Evolutionary conservation across 2,113 vertebrate species (phyloP), one percentile per base, ranked within the genome.

Genomic region (Pseudorasbora parva): DNA sequence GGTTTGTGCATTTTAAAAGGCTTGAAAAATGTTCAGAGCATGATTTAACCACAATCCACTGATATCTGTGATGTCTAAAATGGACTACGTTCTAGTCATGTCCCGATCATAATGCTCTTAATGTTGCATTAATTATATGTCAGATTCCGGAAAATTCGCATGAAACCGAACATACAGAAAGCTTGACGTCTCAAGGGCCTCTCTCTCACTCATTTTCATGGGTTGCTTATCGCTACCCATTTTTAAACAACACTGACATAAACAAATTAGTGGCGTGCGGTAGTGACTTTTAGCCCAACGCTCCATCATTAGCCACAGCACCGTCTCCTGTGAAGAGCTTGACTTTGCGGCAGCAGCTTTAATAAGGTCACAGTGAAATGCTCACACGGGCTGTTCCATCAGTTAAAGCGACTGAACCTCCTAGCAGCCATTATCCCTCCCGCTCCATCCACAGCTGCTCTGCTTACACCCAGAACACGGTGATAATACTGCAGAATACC

Each of bases 361-460:
- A 86, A 83, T 80, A 73, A 75, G 68, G 75, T 86, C 81, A 80
- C 85, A 57, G 47, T 4, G 77, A 62, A 80, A 83, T 14, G 14
- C 76, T 68, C 47, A 79, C 30, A 47, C n/a, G 37, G 8, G 45
- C 64, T 47, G 56, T 83, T 86, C 75, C 68, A 79, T 86, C 81
- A 80, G 75, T 79, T 78, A 78, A 60, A 78, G 60, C 33, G 54
- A 79, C 81, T 82, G 27, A 82, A 82, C 68, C 66, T 56, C 23
- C 81, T 66, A 78, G 74, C 59, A 83, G 66, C 85, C 76, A 83
- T 86, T 86, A 86, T 83, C 23, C 76, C 19, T 54, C 33, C 82
- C n/a, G 54, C 47, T n/a, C 41, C 57, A 78, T 62, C 23, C 25
- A 72, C 54, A 59, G 51, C 27, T 79, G 30, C 76, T 60, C 56